Conservation (phyloP, 2,797 vertebrate genomes). For the Lacerta agilis region DNA sequence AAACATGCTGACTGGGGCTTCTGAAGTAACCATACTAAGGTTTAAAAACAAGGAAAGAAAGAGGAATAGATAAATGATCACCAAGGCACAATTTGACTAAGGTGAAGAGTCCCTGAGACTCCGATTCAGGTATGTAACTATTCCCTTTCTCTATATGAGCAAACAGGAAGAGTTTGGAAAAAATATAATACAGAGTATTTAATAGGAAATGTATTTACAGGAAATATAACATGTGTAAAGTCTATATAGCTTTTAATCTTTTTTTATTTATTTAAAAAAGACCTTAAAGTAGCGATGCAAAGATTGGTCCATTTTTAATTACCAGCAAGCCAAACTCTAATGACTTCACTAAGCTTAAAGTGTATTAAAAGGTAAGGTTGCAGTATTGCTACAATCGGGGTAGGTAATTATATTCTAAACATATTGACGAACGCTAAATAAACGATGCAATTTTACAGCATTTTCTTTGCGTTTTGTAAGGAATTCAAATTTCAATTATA, state of each 20-base stretch:
- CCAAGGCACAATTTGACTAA: slow-evolving; percentile 94
- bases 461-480: slow-evolving; percentile 71
- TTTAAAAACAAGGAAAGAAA: slow-evolving; percentile 65
- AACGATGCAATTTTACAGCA: slow-evolving; percentile 76
- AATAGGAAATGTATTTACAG: slow-evolving; percentile 93
- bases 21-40: slow-evolving; percentile 62
- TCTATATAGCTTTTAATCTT: slow-evolving; percentile 79
- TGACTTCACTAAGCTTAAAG: slow-evolving; percentile 80
- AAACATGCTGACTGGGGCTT: slow-evolving; percentile 57
- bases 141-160: slow-evolving; percentile 84
- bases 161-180: slow-evolving; percentile 94
- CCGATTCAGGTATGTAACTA: slow-evolving; percentile 78
- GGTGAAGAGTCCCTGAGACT: slow-evolving; percentile 86
- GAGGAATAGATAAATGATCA: slow-evolving; percentile 76
- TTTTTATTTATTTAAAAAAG: slow-evolving; percentile 65
- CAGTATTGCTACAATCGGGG: slow-evolving; percentile 78
- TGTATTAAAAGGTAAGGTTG: slow-evolving; percentile 76
- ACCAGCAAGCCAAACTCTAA: slow-evolving; percentile 81
- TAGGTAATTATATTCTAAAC: slow-evolving; percentile 76
- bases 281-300: slow-evolving; percentile 75
- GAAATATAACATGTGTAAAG: slow-evolving; percentile 81
- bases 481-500: slow-evolving; percentile 75
- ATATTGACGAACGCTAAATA: slow-evolving; percentile 78
- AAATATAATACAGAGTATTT: slow-evolving; percentile 97
- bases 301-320: slow-evolving; percentile 79